These are phyloP conservation scores for Neoitamus cyanurus DNA, from an alignment of 2,888 invertebrate genomes.

Conservation along the genomic window DNA sequence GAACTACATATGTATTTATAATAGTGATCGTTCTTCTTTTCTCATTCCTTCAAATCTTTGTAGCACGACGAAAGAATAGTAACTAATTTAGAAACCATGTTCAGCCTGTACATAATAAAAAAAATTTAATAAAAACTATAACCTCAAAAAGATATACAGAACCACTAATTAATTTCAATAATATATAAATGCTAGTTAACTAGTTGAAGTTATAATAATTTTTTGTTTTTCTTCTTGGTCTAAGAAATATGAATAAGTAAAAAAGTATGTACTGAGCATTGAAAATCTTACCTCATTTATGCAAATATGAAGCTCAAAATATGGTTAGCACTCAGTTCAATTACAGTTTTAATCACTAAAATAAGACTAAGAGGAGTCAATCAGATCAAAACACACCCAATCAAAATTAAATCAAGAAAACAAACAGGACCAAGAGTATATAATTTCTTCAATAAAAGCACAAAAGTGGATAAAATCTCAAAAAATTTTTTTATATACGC, in stretches of 20 bases:
- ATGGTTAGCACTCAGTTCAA: not conserved
- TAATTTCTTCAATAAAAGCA: not conserved
- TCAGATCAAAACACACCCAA: not conserved
- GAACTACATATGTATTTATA: not conserved
- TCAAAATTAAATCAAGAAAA: not conserved
- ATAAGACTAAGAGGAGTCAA: not conserved
- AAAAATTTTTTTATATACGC: not conserved
- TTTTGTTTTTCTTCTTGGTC: not conserved
- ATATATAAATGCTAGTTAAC: not conserved
- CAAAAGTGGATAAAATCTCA: not conserved
- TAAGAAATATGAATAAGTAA: not conserved
- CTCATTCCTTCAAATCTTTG: not conserved
- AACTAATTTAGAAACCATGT: not conserved
- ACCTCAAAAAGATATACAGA: not conserved
- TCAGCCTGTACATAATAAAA: not conserved
- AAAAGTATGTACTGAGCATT: not conserved
- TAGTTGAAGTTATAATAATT: not conserved
- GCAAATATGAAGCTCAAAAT: not conserved
- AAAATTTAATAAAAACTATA: not conserved
- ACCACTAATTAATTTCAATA: not conserved
- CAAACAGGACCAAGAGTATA: slow-evolving; percentile 10
- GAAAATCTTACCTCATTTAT: not conserved
- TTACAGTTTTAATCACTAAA: not conserved
- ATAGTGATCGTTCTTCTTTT: not conserved
- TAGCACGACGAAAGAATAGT: not conserved